These are phyloP conservation scores for Notarius lentiginosus DNA, from an alignment of 2,113 vertebrate species.

Conservation along the genomic window DNA sequence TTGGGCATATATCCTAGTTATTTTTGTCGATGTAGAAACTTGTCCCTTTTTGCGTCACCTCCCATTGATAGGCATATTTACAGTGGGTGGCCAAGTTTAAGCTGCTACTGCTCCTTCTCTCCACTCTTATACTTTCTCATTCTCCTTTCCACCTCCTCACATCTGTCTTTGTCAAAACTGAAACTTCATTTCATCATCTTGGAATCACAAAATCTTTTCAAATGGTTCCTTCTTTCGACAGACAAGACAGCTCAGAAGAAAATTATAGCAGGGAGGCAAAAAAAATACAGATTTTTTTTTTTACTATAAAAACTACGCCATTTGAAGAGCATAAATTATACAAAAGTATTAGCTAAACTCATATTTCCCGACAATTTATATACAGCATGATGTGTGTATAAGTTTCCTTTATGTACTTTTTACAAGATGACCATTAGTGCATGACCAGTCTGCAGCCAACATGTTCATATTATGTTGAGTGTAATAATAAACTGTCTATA, in stretches of 20 bases:
- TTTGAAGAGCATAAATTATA: neutral
- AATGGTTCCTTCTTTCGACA: neutral
- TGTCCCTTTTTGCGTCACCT: constrained; percentile 9
- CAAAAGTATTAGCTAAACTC: neutral
- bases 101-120: constrained; percentile 20
- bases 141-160: constrained; percentile 20
- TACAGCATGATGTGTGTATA: neutral
- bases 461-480: neutral
- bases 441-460: neutral
- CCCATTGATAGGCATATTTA: constrained; percentile 1
- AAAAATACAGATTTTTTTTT: neutral
- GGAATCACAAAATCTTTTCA: constrained; percentile 31
- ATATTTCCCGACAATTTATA: neutral
- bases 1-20: neutral
- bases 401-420: neutral
- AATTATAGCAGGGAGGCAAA: neutral
- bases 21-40: constrained; percentile 8
- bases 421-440: neutral
- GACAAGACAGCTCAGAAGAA: neutral
- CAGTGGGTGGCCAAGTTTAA: constrained; percentile 9
- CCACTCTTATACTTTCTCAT: constrained; percentile 19
- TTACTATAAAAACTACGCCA: neutral
- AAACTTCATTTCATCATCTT: constrained; percentile 45
- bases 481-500: neutral
- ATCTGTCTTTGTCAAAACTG: constrained; percentile 48